A percentile compares a stretch with the other conserved stretches of the same genome.
phyloP scores from a whole-genome alignment of 2,888 invertebrate genomes.

The Blastobasis adustella region DNA sequence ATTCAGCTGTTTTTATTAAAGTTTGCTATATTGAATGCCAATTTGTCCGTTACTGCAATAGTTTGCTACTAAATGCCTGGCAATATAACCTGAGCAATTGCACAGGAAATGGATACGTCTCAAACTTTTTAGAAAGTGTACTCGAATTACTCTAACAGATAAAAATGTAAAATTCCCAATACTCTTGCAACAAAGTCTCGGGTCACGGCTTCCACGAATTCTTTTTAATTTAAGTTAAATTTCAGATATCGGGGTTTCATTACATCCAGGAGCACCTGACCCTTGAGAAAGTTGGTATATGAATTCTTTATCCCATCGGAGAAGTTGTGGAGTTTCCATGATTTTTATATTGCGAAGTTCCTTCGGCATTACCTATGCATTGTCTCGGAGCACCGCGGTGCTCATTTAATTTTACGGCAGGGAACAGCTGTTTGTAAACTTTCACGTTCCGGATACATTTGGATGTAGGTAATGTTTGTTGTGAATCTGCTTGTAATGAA shows the following conservation, averaged over 20 bases:
- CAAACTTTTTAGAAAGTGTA: too few species aligned
- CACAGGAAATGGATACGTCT: too few species aligned
- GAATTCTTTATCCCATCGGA: slow-evolving; percentile 61
- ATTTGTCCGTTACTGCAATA: too few species aligned
- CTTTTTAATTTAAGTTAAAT: background rate
- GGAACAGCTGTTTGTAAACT: slow-evolving; percentile 14
- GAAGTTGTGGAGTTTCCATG: slow-evolving; percentile 56
- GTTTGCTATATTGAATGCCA: too few species aligned
- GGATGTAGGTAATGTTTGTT: background rate
- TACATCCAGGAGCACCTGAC: slow-evolving; percentile 41
- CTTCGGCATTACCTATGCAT: slow-evolving; percentile 61
- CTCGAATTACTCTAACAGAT: too few species aligned
- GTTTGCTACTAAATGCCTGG: too few species aligned
- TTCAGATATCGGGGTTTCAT: background rate
- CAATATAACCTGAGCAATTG: too few species aligned
- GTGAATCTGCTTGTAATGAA: background rate
- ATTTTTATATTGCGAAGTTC: slow-evolving; percentile 68
- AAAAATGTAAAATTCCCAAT: too few species aligned
- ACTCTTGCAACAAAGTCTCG: too few species aligned
- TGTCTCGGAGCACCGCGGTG: slow-evolving; percentile 31
- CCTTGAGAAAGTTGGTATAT: slow-evolving; percentile 36
- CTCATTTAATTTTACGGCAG: slow-evolving; percentile 53
- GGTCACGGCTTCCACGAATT: too few species aligned
- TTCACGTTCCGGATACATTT: slow-evolving; percentile 7
- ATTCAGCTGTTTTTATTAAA: too few species aligned